Evolutionary conservation across 1,140 invertebrate species (phyloP).

Genomic region (Ctenoplectra terminalis): DNA sequence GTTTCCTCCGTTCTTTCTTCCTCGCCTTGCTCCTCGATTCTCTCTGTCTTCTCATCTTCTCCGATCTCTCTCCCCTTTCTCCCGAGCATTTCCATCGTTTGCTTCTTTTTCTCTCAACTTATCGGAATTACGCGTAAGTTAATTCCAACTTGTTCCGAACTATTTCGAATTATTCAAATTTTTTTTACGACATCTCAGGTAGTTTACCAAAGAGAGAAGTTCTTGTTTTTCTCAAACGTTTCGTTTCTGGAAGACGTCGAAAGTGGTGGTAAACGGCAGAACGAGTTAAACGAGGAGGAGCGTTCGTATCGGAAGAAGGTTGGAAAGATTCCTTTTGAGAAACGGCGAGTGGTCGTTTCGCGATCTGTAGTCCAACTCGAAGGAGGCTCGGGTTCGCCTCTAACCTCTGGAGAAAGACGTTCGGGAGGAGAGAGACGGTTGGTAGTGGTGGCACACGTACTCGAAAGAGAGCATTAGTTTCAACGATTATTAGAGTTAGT

Average conservation of each 20-base stretch:
- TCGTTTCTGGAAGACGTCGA: too few species aligned
- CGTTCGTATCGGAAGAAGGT: too few species aligned
- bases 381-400: not conserved
- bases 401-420: too few species aligned
- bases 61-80: not conserved
- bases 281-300: too few species aligned
- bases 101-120: too few species aligned
- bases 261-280: too few species aligned
- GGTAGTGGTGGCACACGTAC: constrained; percentile 55
- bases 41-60: constrained; percentile 11
- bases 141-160: fast-evolving
- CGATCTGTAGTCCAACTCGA: not conserved
- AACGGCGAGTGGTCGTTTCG: not conserved
- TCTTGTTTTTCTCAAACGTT: too few species aligned
- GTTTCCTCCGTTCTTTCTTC: constrained; percentile 60
- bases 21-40: constrained; percentile 9
- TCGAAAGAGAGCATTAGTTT: constrained; percentile 78
- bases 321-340: not conserved
- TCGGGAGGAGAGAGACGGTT: not conserved
- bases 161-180: too few species aligned
- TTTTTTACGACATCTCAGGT: too few species aligned
- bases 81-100: not conserved
- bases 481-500: constrained; percentile 83
- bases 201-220: too few species aligned
- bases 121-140: too few species aligned